Evolutionary conservation across 2,113 vertebrate species (phyloP).

Genomic region (Eonycteris spelaea): DNA sequence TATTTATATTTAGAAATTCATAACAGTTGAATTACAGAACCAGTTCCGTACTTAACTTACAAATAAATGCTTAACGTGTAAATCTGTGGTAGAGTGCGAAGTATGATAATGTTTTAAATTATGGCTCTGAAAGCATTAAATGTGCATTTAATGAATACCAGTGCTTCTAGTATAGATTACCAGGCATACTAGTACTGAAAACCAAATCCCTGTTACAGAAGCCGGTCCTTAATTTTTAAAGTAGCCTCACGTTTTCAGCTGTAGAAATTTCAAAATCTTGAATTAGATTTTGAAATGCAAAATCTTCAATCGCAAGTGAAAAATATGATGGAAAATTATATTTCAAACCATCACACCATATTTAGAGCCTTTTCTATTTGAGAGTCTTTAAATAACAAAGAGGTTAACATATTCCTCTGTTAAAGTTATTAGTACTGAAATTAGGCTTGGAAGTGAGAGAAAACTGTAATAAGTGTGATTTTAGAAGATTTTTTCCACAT

Average conservation of each 20-base stretch:
- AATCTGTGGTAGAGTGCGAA: constrained; percentile 82
- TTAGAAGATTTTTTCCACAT: constrained; percentile 68
- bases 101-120: constrained; percentile 79
- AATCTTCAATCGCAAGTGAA: constrained; percentile 70
- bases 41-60: constrained; percentile 78
- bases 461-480: constrained; percentile 62
- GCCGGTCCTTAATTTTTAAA: constrained; percentile 63
- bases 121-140: constrained; percentile 74
- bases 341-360: constrained; percentile 66
- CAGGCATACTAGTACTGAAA: constrained; percentile 53
- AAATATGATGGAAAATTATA: constrained; percentile 78
- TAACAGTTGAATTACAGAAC: constrained; percentile 81
- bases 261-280: constrained; percentile 74
- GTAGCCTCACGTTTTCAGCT: constrained; percentile 74
- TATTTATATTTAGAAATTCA: constrained; percentile 86
- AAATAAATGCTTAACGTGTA: constrained; percentile 84
- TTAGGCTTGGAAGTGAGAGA: constrained; percentile 58
- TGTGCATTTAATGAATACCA: constrained; percentile 65
- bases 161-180: constrained; percentile 7
- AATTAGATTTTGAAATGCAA: constrained; percentile 74
- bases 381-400: constrained; percentile 56
- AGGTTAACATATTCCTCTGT: constrained; percentile 55
- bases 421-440: constrained; percentile 62
- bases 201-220: constrained; percentile 60
- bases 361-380: constrained; percentile 46